Conservation (phyloP, 1,140 invertebrate genomes). For the Sarcophaga bullata region DNA sequence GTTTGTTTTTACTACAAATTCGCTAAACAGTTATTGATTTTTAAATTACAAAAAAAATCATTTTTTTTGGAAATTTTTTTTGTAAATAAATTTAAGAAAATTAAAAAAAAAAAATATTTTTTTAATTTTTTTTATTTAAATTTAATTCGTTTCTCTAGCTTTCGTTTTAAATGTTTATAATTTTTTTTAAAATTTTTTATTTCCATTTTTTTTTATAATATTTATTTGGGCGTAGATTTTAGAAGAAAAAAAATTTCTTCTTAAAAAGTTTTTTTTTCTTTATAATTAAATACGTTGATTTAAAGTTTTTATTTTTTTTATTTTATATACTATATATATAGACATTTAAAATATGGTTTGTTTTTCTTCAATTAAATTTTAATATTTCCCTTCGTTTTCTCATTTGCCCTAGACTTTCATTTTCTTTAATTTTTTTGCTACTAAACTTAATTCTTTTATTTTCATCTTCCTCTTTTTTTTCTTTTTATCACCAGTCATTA, state of each 20-base stretch:
- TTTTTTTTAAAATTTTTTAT: neutral
- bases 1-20: conserved; percentile 5
- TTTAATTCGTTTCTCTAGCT: conserved; percentile 38
- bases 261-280: neutral
- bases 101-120: neutral
- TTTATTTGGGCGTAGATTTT: neutral
- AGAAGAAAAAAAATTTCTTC: conserved; percentile 14
- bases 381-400: neutral
- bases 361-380: neutral
- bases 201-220: neutral
- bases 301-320: conserved; percentile 13
- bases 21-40: neutral
- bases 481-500: conserved; percentile 35
- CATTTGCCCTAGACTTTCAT: neutral
- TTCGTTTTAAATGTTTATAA: conserved; percentile 14
- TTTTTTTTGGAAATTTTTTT: neutral
- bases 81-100: neutral
- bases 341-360: conserved; percentile 36
- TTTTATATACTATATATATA: conserved; percentile 30
- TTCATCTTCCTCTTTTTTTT: conserved; percentile 8
- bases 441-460: conserved; percentile 17
- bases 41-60: neutral
- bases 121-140: conserved; percentile 13
- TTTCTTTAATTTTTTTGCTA: neutral
- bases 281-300: neutral